A percentile compares a stretch with the other conserved stretches of the same genome.
Evolutionary conservation across 2,113 vertebrate genomes (phyloP).

Genomic region (Phaethornis superciliosus): DNA sequence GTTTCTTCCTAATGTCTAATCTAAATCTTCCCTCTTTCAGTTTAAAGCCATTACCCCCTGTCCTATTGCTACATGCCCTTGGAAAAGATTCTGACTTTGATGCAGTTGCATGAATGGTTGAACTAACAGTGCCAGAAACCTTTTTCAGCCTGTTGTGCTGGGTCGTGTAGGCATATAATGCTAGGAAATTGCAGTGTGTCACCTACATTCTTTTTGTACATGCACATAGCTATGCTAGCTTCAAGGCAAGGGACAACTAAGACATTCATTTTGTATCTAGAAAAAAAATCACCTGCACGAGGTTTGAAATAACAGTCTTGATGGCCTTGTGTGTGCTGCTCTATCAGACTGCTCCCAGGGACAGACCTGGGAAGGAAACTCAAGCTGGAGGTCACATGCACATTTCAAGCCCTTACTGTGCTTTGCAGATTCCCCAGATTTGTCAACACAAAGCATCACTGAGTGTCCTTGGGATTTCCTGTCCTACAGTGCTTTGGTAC

Average conservation of each 20-base stretch:
- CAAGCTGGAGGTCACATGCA: neutral
- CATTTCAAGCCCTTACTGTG: neutral
- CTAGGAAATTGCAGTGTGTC: neutral
- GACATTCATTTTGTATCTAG: neutral
- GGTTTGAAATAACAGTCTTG: neutral
- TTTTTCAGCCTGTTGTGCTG: neutral
- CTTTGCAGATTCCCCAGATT: neutral
- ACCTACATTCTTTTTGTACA: neutral
- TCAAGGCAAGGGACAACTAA: conserved; percentile 4
- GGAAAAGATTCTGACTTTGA: neutral
- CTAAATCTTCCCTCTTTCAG: no score
- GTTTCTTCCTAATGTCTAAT: no score
- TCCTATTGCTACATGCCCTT: no score
- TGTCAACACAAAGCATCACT: neutral
- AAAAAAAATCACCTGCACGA: neutral
- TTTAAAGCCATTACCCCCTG: no score
- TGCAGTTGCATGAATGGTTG: neutral
- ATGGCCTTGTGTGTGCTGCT: neutral
- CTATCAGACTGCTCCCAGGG: neutral
- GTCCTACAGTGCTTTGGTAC: neutral
- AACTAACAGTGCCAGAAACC: neutral
- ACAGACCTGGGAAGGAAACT: neutral
- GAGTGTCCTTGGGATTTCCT: neutral
- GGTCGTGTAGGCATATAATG: neutral
- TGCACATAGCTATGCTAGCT: neutral